Evolutionary conservation across 2,888 invertebrate genomes (phyloP).

Genomic region (Cosmia trapezina): DNA sequence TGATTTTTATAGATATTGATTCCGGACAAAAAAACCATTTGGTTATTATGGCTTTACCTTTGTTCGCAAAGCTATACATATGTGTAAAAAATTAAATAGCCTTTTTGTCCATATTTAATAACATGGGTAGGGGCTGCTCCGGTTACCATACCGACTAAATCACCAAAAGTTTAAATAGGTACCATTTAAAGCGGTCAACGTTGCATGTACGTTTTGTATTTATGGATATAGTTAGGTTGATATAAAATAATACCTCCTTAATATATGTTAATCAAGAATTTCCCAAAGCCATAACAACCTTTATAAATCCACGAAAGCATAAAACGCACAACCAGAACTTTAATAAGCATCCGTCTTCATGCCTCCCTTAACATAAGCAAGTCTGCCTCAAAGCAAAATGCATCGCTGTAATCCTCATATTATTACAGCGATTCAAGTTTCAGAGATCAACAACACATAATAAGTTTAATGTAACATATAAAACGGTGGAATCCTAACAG

Average conservation of each 20-base stretch:
- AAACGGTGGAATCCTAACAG: conserved; percentile 44
- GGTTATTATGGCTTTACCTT: background rate
- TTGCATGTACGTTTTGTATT: background rate
- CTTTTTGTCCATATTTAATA: conserved; percentile 17
- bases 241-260: background rate
- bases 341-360: conserved; percentile 23
- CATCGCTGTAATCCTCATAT: conserved; percentile 36
- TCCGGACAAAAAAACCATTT: background rate
- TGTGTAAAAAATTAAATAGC: background rate
- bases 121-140: conserved; percentile 28
- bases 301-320: conserved; percentile 35
- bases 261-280: conserved; percentile 8
- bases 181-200: background rate
- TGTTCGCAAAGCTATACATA: background rate
- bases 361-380: background rate
- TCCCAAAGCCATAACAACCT: background rate
- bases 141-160: background rate
- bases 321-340: conserved; percentile 31
- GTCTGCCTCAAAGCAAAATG: conserved; percentile 35
- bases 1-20: too few species aligned
- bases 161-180: background rate
- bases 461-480: conserved; percentile 56
- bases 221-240: background rate
- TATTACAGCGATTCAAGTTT: conserved; percentile 40
- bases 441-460: conserved; percentile 53